phyloP scores from a whole-genome alignment of 2,888 invertebrate genomes.

The Poecilobothrus nobilitatus region DNA sequence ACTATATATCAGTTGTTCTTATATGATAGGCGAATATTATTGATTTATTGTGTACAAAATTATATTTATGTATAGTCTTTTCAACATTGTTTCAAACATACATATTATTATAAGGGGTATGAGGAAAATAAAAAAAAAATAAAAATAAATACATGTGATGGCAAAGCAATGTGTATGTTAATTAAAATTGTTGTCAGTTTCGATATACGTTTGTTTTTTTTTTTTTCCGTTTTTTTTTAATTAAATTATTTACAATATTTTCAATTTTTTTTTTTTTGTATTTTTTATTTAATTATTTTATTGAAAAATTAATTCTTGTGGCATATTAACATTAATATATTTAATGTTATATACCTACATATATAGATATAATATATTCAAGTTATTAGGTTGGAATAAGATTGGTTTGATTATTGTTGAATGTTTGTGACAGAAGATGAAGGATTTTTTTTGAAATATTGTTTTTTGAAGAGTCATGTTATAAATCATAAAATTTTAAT shows the following conservation, averaged over 20 bases:
- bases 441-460: too few species aligned
- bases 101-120: neutral
- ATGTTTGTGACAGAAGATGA: too few species aligned
- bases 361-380: too few species aligned
- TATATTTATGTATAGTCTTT: neutral
- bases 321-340: neutral
- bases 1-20: neutral
- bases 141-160: neutral
- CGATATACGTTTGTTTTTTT: neutral
- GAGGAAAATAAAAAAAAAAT: neutral
- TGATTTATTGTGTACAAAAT: neutral
- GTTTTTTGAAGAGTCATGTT: too few species aligned
- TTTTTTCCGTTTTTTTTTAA: neutral
- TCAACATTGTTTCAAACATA: neutral
- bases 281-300: neutral
- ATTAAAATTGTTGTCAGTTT: slow-evolving; percentile 1
- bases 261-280: neutral
- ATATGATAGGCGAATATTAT: neutral
- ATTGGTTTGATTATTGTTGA: too few species aligned
- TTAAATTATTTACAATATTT: slow-evolving; percentile 5
- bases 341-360: neutral
- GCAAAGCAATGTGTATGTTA: neutral
- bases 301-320: neutral
- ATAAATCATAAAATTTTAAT: too few species aligned
- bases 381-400: neutral